Percentiles rank a stretch among this genome's conserved stretches.
These are phyloP conservation scores for Tinamus guttatus DNA, from an alignment of 2,113 vertebrate species.

Conservation along the genomic window DNA sequence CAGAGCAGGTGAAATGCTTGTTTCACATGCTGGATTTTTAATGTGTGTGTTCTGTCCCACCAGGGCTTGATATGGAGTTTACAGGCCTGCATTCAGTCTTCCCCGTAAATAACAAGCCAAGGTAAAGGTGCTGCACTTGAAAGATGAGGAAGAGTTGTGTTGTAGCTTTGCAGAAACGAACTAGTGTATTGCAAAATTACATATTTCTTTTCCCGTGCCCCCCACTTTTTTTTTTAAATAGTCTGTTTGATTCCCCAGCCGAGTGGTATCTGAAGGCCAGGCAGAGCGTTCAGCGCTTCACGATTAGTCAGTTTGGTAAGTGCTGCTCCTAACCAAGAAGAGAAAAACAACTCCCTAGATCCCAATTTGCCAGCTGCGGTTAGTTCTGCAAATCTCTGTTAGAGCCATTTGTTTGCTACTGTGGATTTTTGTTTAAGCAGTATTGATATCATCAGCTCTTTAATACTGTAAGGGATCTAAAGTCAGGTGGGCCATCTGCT, in stretches of 20 bases:
- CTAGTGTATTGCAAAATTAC: rapidly evolving
- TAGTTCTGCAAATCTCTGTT: background rate
- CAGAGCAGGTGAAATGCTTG: rapidly evolving
- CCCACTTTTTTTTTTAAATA: background rate
- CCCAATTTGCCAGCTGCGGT: rapidly evolving
- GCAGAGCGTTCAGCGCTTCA: slow-evolving; percentile 70
- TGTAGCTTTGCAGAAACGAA: background rate
- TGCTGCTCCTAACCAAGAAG: background rate
- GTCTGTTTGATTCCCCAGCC: slow-evolving; percentile 73
- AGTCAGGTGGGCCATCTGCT: rapidly evolving
- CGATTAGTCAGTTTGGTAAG: slow-evolving; percentile 79
- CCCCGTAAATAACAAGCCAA: slow-evolving; percentile 26
- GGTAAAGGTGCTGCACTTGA: slow-evolving; percentile 56
- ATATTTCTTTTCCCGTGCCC: rapidly evolving
- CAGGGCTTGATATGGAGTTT: slow-evolving; percentile 80
- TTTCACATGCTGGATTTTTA: rapidly evolving
- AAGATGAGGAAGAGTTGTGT: rapidly evolving
- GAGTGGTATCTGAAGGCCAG: slow-evolving; percentile 76
- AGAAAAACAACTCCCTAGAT: rapidly evolving
- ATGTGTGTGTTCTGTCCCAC: background rate
- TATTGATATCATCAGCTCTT: background rate
- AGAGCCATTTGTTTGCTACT: rapidly evolving
- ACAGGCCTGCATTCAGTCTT: slow-evolving; percentile 73
- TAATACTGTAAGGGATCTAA: background rate
- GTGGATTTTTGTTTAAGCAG: background rate